Evolutionary conservation across 2,797 vertebrate species (phyloP), one percentile per base, ranked within the genome.

Genomic region (Bovichtus diacanthus): DNA sequence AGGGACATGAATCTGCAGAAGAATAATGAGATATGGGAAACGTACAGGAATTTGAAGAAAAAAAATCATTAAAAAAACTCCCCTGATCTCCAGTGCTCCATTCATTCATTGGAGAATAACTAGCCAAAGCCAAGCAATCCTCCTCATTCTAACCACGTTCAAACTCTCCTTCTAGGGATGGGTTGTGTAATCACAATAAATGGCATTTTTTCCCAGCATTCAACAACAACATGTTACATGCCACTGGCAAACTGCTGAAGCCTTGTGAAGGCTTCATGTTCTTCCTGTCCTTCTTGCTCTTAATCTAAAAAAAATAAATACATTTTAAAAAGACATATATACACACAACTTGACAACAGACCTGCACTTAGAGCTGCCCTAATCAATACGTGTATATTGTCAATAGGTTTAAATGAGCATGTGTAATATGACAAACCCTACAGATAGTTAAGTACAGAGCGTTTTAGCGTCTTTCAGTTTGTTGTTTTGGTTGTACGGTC

Each of bases 71-170:
- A 6, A 66, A 67, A 58, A 55, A 46, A 19, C 12, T 70, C 18
- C 29, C 6, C 6, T 60, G 36, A 58, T 80, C 63, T 44, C 13
- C 21, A 61, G 41, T 6, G 18, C 19, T 50, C n/a, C 27, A 7
- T 39, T 47, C 43, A 55, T 43, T 55, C 25, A 74, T 27, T 12
- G 49, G n/a, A 46, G n/a, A 62, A 41, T 47, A 74, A 21, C 25
- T 5, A 18, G 39, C 47, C 13, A 72, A 38, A 59, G 51, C 19
- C 19, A 49, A 27, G 38, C 19, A 54, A 44, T 55, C 58, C 47
- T 43, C 31, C 34, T 55, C 2, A 29, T n/a, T 53, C 10, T 23
- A 25, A 56, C 36, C 39, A 21, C n/a, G 50, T 51, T 27, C 34
- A 21, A 49, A n/a, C 15, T 6, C 2, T 64, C 13, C 6, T 39